Conservation (phyloP, 2,888 invertebrate genomes). For the Pammene fasciana region DNA sequence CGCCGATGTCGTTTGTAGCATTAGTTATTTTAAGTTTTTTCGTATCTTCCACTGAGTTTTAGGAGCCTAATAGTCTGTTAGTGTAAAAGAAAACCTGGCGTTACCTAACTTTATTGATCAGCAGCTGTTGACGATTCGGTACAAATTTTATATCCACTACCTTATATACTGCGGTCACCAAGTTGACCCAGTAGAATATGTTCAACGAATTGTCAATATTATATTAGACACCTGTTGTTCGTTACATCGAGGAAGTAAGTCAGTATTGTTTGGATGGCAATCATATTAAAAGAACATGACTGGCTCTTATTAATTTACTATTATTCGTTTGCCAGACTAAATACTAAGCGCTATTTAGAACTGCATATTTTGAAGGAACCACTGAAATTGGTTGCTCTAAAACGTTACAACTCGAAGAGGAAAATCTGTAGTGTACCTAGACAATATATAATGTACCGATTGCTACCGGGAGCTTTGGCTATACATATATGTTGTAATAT, state of each 20-base stretch:
- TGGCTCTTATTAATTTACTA: no score
- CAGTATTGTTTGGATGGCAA: neutral
- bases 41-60: slow-evolving; percentile 37
- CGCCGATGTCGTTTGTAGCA: slow-evolving; percentile 53
- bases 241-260: neutral
- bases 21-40: slow-evolving; percentile 56
- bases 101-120: neutral
- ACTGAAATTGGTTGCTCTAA: neutral
- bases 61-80: neutral
- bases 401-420: neutral
- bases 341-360: neutral
- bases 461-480: neutral
- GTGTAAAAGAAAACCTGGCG: neutral
- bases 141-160: neutral
- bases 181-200: no score
- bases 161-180: neutral
- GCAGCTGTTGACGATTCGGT: neutral
- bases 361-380: neutral
- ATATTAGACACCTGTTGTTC: neutral
- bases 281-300: neutral
- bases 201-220: neutral
- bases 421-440: neutral
- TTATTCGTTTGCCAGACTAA: neutral
- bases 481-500: neutral
- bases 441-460: neutral